These are phyloP conservation scores for Oreochromis grahami DNA, from an alignment of 2,797 vertebrate genomes.

Conservation along the genomic window DNA sequence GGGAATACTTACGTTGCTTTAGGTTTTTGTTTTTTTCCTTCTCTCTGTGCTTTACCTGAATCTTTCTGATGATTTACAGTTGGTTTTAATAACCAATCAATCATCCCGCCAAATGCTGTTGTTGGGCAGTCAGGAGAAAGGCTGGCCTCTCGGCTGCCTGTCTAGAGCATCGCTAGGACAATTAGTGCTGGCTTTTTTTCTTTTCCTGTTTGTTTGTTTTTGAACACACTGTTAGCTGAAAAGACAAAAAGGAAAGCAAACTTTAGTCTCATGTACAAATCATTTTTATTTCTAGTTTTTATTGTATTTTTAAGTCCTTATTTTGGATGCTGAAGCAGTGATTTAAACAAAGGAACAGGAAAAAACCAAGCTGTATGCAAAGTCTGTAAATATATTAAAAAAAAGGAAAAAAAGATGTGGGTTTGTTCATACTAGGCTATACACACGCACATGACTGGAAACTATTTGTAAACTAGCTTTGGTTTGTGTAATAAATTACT, in stretches of 20 bases:
- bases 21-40: conserved; percentile 31
- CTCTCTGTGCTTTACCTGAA: conserved; percentile 68
- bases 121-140: conserved; percentile 62
- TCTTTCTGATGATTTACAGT: conserved; percentile 74
- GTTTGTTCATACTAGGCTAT: conserved; percentile 74
- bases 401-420: conserved; percentile 68
- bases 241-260: conserved; percentile 43
- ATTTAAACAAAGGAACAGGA: conserved; percentile 82
- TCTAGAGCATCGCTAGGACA: conserved; percentile 49
- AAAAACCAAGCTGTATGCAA: conserved; percentile 75
- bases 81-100: conserved; percentile 43
- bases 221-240: conserved; percentile 54
- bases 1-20: conserved; percentile 59
- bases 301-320: conserved; percentile 64
- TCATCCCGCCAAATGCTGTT: conserved; percentile 71
- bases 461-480: conserved; percentile 85
- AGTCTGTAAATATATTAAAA: conserved; percentile 85
- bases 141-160: conserved; percentile 67
- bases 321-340: conserved; percentile 62
- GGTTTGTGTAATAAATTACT: conserved; percentile 86
- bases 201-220: conserved; percentile 45
- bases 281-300: conserved; percentile 69
- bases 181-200: conserved; percentile 41
- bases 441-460: conserved; percentile 79
- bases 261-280: conserved; percentile 64